These are phyloP conservation scores for Anableps anableps DNA, from an alignment of 2,797 vertebrate species.

Conservation along the genomic window DNA sequence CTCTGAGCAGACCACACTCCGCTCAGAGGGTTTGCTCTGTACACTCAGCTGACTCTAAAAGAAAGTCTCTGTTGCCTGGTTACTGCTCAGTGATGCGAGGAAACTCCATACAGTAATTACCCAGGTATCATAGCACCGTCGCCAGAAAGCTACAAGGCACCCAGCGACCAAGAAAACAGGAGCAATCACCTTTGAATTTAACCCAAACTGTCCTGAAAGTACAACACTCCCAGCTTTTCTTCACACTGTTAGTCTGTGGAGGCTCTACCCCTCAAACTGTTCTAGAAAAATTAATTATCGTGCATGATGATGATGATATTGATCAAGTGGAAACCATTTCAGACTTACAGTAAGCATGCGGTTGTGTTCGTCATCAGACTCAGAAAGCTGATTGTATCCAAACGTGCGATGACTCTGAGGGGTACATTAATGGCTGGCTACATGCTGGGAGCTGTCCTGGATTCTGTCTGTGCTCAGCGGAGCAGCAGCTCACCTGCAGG, in stretches of 20 bases:
- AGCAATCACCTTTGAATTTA: slow-evolving; percentile 27
- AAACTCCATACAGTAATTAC: slow-evolving; percentile 77
- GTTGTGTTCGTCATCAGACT: no score
- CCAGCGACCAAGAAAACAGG: slow-evolving; percentile 37
- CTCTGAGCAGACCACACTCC: background rate
- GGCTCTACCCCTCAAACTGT: background rate
- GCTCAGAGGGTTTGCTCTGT: slow-evolving; percentile 26
- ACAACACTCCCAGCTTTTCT: background rate
- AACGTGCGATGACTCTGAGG: background rate
- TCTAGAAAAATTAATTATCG: background rate
- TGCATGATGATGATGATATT: background rate
- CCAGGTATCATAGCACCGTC: slow-evolving; percentile 76
- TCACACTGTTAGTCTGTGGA: background rate
- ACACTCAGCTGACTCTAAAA: slow-evolving; percentile 38
- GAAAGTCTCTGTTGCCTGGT: slow-evolving; percentile 79
- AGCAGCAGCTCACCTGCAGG: background rate
- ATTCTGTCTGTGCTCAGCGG: background rate
- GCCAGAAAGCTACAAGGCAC: slow-evolving; percentile 57
- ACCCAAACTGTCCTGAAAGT: slow-evolving; percentile 5
- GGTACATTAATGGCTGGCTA: background rate
- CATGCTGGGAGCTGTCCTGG: background rate
- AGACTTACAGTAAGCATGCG: background rate
- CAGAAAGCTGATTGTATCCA: background rate
- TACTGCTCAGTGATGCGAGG: slow-evolving; percentile 80
- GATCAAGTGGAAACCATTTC: background rate